phyloP scores from a whole-genome alignment of 92 coral and sea anemone genomes.

The Porites lobata region DNA sequence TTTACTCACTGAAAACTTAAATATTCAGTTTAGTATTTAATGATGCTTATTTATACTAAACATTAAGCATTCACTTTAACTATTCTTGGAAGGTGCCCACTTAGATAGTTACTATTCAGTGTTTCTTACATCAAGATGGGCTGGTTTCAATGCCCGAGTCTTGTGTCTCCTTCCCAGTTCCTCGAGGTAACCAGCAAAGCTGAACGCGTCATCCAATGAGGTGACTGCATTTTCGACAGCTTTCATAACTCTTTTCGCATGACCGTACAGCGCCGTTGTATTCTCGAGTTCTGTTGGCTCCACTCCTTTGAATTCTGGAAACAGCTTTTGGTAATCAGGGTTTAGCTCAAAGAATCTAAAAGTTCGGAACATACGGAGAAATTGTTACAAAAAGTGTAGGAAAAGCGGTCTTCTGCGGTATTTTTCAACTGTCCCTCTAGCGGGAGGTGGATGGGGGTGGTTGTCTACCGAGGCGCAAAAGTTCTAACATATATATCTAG shows the following conservation, averaged over 20 bases:
- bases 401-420: too few species aligned
- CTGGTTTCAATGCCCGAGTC: slow-evolving; percentile 80
- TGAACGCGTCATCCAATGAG: slow-evolving; percentile 76
- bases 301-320: slow-evolving; percentile 86
- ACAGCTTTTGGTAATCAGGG: slow-evolving; percentile 83
- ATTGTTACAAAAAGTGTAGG: too few species aligned
- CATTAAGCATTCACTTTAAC: too few species aligned
- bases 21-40: not conserved
- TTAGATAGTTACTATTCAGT: not conserved
- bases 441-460: too few species aligned
- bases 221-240: slow-evolving; percentile 90
- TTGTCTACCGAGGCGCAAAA: too few species aligned
- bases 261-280: slow-evolving; percentile 79
- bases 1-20: too few species aligned
- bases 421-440: too few species aligned
- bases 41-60: too few species aligned
- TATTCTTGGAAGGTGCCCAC: too few species aligned
- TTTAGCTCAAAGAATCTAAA: slow-evolving; percentile 80
- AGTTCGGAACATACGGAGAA: not conserved
- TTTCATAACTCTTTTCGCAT: slow-evolving; percentile 89
- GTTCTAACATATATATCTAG: too few species aligned
- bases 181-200: slow-evolving; percentile 83
- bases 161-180: slow-evolving; percentile 92
- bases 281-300: slow-evolving; percentile 69
- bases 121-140: slow-evolving; percentile 80